Evolutionary conservation across 2,797 vertebrate species (phyloP), one percentile per base, ranked within the genome.

Genomic region (Todus mexicanus): DNA sequence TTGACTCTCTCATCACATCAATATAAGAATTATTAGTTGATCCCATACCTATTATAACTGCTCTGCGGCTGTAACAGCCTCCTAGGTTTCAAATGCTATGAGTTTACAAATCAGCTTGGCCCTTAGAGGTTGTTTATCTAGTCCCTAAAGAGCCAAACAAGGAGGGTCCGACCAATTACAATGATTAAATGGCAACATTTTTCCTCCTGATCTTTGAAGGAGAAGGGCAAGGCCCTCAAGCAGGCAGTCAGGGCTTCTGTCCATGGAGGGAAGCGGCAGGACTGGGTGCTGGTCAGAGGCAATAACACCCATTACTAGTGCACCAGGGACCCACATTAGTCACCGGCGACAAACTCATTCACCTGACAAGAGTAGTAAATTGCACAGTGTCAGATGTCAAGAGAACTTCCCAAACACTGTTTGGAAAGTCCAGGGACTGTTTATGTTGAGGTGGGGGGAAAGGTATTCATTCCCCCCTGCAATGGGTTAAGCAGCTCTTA

Each of bases 401-500:
- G 86, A 90, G 90, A 93, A 83, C 75, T 79, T 94, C 53, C 85
- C 83, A 94, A 79, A 92, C 65, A 82, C 10, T 84, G 73, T 84
- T 93, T 94, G 74, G 56, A 76, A 91, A 89, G 80, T 64, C 71
- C 81, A 73, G 60, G 48, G 29, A 68, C 48, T 92, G 83, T 94
- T 95, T 95, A 94, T 73, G 15, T 79, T 84, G 59, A 63, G 84
- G 17, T 48, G 19, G 74, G 31, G 65, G 61, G 5, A 33, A 61
- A 89, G 29, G 68, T 45, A 94, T 71, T 76, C 53, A 68, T 77
- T 71, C 65, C 50, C 29, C 72, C 22, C 77, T 80, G 80, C 86
- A 87, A 83, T 6, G 33, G 84, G 81, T 94, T 95, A 96, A 96
- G 94, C 93, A 59, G 93, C 90, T 95, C 86, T 96, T 94, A 93